Conservation (phyloP, 1,140 invertebrate genomes). For the Anastrepha obliqua region DNA sequence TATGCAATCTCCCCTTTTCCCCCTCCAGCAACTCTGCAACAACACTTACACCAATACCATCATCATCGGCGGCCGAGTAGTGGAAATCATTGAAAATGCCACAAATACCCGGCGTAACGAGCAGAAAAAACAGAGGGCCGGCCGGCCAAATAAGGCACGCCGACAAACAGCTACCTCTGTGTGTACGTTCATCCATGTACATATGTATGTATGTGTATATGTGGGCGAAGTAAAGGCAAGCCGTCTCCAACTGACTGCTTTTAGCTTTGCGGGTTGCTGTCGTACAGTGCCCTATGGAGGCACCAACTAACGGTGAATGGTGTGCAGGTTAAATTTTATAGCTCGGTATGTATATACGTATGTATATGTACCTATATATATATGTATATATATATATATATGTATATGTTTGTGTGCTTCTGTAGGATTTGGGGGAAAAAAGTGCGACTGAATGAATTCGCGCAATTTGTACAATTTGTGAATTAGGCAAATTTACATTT, state of each 20-base stretch:
- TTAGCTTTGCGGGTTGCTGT: background rate
- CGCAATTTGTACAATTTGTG: slow-evolving; percentile 46
- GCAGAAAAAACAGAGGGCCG: slow-evolving; percentile 17
- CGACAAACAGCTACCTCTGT: background rate
- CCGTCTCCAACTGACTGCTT: background rate
- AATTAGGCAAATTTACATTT: slow-evolving; percentile 52
- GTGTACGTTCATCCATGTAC: background rate
- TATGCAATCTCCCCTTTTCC: background rate
- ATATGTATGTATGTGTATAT: background rate
- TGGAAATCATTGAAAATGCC: background rate
- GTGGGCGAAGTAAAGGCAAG: background rate
- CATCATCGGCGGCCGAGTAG: background rate
- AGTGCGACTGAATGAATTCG: slow-evolving; percentile 42
- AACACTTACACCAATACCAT: background rate
- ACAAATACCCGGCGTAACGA: slow-evolving; percentile 35
- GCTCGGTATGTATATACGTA: background rate
- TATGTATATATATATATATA: background rate
- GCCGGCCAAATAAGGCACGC: background rate
- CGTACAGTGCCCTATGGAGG: slow-evolving; percentile 24
- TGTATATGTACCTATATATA: background rate
- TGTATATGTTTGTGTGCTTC: background rate
- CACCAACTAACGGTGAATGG: background rate
- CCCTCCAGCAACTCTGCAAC: background rate
- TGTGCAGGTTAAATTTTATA: background rate
- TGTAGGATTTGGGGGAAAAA: background rate